These are phyloP conservation scores for Apogon hyalosoma DNA, from an alignment of 2,797 vertebrate species.

Conservation along the genomic window DNA sequence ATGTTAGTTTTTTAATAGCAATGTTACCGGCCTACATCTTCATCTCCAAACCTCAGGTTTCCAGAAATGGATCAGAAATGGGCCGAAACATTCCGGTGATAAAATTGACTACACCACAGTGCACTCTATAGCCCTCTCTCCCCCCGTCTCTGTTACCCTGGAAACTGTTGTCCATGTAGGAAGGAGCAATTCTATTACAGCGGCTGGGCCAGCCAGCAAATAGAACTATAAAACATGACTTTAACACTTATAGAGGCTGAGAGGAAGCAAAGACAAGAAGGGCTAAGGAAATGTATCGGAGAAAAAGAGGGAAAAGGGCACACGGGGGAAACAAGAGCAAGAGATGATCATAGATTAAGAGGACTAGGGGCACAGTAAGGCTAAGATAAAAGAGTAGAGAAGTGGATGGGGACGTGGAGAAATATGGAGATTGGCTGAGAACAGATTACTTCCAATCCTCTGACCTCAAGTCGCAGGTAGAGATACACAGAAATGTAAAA, in stretches of 20 bases:
- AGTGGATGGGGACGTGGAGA: slow-evolving; percentile 6
- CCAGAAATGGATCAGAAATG: slow-evolving; percentile 64
- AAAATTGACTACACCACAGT: slow-evolving; percentile 76
- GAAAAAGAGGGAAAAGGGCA: slow-evolving; percentile 25
- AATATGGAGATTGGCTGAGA: slow-evolving; percentile 32
- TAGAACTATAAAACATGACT: slow-evolving; percentile 81
- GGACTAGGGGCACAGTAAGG: slow-evolving; percentile 18
- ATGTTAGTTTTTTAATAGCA: slow-evolving; percentile 47
- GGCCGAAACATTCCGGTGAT: slow-evolving; percentile 77
- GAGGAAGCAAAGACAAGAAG: slow-evolving; percentile 51
- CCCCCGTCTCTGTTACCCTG: slow-evolving; percentile 83
- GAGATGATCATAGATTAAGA: slow-evolving; percentile 60
- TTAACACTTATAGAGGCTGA: slow-evolving; percentile 63
- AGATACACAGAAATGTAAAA: slow-evolving; percentile 35
- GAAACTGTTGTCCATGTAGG: slow-evolving; percentile 85
- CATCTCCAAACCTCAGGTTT: slow-evolving; percentile 50
- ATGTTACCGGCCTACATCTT: slow-evolving; percentile 47
- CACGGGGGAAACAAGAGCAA: slow-evolving; percentile 8
- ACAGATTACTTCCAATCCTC: slow-evolving; percentile 47
- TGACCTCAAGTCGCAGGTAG: slow-evolving; percentile 35
- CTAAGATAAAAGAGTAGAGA: slow-evolving; percentile 38
- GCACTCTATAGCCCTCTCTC: slow-evolving; percentile 69
- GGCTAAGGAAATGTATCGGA: slow-evolving; percentile 31
- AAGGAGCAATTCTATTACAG: slow-evolving; percentile 83
- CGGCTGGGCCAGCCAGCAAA: slow-evolving; percentile 67